Evolutionary conservation across 2,888 invertebrate genomes (phyloP).

Genomic region (Odontocerum albicorne): DNA sequence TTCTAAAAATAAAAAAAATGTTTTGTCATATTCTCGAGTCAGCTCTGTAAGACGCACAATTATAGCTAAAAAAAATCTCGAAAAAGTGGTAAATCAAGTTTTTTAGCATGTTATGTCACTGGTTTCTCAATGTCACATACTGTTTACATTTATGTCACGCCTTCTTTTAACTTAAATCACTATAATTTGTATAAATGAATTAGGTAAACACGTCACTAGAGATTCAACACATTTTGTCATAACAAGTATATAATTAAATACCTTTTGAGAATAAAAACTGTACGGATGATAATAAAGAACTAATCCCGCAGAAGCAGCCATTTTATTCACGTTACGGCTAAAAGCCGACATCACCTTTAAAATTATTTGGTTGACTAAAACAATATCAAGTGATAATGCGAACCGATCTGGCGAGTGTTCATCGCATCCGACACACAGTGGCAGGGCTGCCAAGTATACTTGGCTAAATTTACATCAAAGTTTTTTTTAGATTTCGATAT

Average conservation of each 20-base stretch:
- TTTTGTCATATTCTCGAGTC: too few species aligned
- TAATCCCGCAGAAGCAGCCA: constrained; percentile 45
- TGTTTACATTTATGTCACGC: too few species aligned
- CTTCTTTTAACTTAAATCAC: too few species aligned
- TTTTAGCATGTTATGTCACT: constrained; percentile 4
- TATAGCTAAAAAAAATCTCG: too few species aligned
- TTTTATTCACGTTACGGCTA: constrained; percentile 36
- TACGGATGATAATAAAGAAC: constrained; percentile 70
- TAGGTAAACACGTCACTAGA: not conserved
- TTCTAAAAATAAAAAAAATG: too few species aligned
- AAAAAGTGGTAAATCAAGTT: not conserved
- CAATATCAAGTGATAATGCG: constrained; percentile 10
- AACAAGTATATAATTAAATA: constrained; percentile 42
- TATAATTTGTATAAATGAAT: too few species aligned
- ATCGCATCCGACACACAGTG: not conserved
- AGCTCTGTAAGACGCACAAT: too few species aligned
- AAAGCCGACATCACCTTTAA: constrained; percentile 26
- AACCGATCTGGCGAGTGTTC: constrained; percentile 3
- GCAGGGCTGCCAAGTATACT: constrained; percentile 1
- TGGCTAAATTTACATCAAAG: too few species aligned
- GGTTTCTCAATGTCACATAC: too few species aligned
- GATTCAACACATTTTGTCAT: not conserved
- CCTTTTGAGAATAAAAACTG: constrained; percentile 77
- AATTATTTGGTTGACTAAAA: constrained; percentile 15
- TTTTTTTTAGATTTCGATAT: too few species aligned